Conservation (phyloP, 2,797 vertebrate species). For the Scarus forsteni region DNA sequence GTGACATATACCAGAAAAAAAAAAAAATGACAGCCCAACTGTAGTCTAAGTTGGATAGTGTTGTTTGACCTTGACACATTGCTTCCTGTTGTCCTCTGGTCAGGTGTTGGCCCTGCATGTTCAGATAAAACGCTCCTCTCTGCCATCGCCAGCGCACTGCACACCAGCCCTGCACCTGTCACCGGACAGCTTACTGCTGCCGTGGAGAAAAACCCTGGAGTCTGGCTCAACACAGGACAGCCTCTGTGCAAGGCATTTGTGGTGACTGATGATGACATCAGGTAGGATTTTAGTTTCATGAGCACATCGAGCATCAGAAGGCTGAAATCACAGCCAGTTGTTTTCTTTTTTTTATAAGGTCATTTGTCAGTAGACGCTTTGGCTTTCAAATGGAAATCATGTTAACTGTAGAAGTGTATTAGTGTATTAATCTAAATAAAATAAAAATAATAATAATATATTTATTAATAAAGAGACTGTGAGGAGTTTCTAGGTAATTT, state of each 20-base stretch:
- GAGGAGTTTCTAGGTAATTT: too few species aligned
- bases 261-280: conserved; percentile 97
- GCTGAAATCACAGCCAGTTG: neutral
- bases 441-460: too few species aligned
- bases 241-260: conserved; percentile 97
- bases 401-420: too few species aligned
- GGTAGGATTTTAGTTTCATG: conserved; percentile 71
- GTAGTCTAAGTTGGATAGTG: neutral
- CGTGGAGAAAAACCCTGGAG: conserved; percentile 96
- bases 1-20: neutral
- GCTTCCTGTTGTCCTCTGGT: neutral
- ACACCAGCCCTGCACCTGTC: conserved; percentile 94
- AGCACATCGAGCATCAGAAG: neutral
- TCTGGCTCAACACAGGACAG: conserved; percentile 96
- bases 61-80: conserved; percentile 15
- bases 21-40: neutral
- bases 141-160: conserved; percentile 94
- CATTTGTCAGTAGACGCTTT: too few species aligned
- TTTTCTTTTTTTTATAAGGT: neutral
- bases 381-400: too few species aligned
- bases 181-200: conserved; percentile 95
- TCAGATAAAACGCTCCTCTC: conserved; percentile 95
- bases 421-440: too few species aligned
- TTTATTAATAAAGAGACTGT: too few species aligned
- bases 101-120: conserved; percentile 93